phyloP scores from a whole-genome alignment of 2,888 invertebrate genomes.

The Folsomia candida region DNA sequence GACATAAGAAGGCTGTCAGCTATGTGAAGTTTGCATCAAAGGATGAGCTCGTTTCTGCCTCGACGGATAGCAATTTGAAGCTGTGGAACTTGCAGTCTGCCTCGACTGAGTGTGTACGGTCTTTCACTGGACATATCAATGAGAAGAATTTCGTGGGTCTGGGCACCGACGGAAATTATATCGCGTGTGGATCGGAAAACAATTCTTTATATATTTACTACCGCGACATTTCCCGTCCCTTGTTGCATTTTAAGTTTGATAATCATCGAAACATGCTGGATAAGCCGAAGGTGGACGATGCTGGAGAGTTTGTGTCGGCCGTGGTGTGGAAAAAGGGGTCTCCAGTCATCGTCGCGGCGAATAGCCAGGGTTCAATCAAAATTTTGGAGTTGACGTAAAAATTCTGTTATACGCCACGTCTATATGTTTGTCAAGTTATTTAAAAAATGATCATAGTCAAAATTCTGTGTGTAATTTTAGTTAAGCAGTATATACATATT shows the following conservation, averaged over 20 bases:
- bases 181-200: constrained; percentile 93
- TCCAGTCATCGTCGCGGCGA: constrained; percentile 84
- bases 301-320: constrained; percentile 90
- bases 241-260: constrained; percentile 84
- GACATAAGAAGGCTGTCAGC: constrained; percentile 90
- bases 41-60: constrained; percentile 83
- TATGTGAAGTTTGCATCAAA: constrained; percentile 87
- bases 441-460: too few species aligned
- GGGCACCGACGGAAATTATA: constrained; percentile 85
- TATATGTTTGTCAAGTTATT: too few species aligned
- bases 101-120: constrained; percentile 72
- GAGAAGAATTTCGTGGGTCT: constrained; percentile 95
- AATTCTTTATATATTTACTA: constrained; percentile 90
- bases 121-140: constrained; percentile 87
- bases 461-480: too few species aligned
- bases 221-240: constrained; percentile 79
- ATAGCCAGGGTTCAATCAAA: constrained; percentile 90
- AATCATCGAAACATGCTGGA: constrained; percentile 73
- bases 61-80: constrained; percentile 85
- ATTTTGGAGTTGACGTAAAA: constrained; percentile 74
- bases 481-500: too few species aligned
- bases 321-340: constrained; percentile 88
- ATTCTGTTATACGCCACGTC: too few species aligned
- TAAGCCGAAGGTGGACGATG: constrained; percentile 63
- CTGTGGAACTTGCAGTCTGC: constrained; percentile 80